phyloP scores from a whole-genome alignment of 2,888 invertebrate genomes.

The Melanostoma mellinum region DNA sequence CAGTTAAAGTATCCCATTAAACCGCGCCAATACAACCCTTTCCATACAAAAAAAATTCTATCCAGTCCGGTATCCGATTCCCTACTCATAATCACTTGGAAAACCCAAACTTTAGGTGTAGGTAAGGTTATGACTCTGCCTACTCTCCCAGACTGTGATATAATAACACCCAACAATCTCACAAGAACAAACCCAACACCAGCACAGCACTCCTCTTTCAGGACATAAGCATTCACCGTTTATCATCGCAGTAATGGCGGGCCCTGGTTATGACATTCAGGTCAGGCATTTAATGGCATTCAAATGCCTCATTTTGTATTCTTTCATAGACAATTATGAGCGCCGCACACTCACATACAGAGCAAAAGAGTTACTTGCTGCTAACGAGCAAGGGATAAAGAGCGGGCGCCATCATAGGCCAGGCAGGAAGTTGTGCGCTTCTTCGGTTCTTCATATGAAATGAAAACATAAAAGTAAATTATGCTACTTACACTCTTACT shows the following conservation, averaged over 20 bases:
- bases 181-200: conserved; percentile 15
- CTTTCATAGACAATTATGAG: conserved; percentile 71
- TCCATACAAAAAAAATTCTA: conserved; percentile 21
- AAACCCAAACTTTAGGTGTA: conserved; percentile 44
- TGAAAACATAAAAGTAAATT: conserved; percentile 72
- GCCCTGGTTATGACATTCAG: conserved; percentile 70
- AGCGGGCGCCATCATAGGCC: conserved; percentile 8
- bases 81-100: conserved; percentile 54
- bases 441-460: conserved; percentile 56
- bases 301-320: conserved; percentile 72
- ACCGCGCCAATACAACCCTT: conserved; percentile 45
- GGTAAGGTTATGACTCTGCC: conserved; percentile 17
- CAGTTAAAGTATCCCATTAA: conserved; percentile 51
- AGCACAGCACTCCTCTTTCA: conserved; percentile 34
- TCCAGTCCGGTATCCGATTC: conserved; percentile 39
- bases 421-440: conserved; percentile 64
- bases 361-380: conserved; percentile 25
- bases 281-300: conserved; percentile 72
- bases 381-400: conserved; percentile 16
- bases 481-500: conserved; percentile 64
- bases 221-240: conserved; percentile 65
- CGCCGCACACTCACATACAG: conserved; percentile 51
- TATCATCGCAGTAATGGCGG: conserved; percentile 68
- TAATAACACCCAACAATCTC: conserved; percentile 34
- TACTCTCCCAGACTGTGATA: conserved; percentile 16